Percentiles rank a stretch among this genome's conserved stretches.
Evolutionary conservation across 2,113 vertebrate species (phyloP).

Genomic region (Periophthalmus modestus): DNA sequence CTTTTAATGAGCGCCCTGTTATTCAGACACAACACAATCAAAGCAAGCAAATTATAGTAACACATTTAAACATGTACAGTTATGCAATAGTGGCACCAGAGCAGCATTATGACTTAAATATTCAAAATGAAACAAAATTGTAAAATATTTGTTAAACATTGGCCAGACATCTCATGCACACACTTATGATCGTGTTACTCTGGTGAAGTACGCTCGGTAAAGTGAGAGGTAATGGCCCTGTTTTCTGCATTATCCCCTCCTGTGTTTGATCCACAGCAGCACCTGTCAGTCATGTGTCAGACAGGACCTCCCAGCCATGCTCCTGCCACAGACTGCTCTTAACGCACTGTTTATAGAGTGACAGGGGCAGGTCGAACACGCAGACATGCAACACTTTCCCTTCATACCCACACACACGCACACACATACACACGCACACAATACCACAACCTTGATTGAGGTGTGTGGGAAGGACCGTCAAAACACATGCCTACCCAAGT

Average conservation of each 20-base stretch:
- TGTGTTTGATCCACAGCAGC: background rate
- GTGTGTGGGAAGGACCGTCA: background rate
- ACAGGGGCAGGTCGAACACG: background rate
- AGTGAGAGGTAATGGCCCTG: background rate
- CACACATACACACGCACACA: too few relatives aligned
- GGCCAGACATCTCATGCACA: too few relatives aligned
- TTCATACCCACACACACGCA: too few relatives aligned
- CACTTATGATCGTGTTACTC: background rate
- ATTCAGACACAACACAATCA: too few relatives aligned
- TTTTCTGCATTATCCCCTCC: background rate
- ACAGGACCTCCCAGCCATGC: background rate
- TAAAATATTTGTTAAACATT: too few relatives aligned
- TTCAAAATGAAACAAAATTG: too few relatives aligned
- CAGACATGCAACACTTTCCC: background rate
- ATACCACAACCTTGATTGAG: background rate
- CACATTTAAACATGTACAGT: too few relatives aligned
- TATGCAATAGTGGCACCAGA: too few relatives aligned
- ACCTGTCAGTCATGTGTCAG: conserved; percentile 6
- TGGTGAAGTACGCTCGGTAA: background rate
- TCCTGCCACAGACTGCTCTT: background rate
- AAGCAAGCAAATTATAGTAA: too few relatives aligned
- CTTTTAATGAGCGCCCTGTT: too few relatives aligned
- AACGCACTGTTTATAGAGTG: background rate
- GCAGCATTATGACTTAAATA: too few relatives aligned
- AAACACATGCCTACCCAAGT: background rate